Evolutionary conservation across 2,113 vertebrate species (phyloP).

Genomic region (Phylloscopus whistleri): DNA sequence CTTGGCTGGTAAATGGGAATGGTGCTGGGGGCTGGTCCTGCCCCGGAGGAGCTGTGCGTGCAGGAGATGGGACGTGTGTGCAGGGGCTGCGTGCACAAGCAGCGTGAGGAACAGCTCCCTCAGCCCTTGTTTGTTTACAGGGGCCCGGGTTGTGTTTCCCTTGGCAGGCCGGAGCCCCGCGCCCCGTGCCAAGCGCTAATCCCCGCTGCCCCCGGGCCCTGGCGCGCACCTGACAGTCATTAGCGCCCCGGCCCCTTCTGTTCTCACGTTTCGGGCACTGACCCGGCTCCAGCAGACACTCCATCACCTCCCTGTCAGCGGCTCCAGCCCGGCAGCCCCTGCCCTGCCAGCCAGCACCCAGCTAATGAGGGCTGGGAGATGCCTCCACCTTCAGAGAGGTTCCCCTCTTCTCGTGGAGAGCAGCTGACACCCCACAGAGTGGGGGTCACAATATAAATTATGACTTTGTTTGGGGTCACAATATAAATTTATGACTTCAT

Average conservation of each 20-base stretch:
- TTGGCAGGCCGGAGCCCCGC: slow-evolving; percentile 54
- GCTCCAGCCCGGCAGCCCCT: neutral
- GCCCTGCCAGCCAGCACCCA: neutral
- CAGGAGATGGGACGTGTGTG: accelerated
- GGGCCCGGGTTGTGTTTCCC: slow-evolving; percentile 48
- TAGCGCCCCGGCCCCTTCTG: slow-evolving; percentile 56
- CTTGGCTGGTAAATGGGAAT: neutral
- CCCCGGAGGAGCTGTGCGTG: neutral
- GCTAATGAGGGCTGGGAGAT: neutral
- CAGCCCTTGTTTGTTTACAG: slow-evolving; percentile 38
- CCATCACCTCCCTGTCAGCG: slow-evolving; percentile 64
- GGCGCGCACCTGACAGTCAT: slow-evolving; percentile 73
- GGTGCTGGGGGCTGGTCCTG: neutral
- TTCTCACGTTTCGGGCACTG: slow-evolving; percentile 71
- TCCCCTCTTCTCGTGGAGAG: accelerated
- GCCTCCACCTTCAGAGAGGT: neutral
- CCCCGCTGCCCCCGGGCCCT: slow-evolving; percentile 45
- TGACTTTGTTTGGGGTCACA: neutral
- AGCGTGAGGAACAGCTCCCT: neutral
- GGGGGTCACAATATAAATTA: neutral
- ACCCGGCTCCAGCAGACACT: slow-evolving; percentile 66
- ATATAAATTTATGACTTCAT: neutral
- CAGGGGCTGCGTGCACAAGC: neutral
- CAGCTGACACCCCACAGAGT: accelerated
- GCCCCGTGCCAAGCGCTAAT: slow-evolving; percentile 40